Evolutionary conservation across 2,888 invertebrate species (phyloP), one percentile per base, ranked within the genome.

Genomic region (Allophyes oxyacanthae): DNA sequence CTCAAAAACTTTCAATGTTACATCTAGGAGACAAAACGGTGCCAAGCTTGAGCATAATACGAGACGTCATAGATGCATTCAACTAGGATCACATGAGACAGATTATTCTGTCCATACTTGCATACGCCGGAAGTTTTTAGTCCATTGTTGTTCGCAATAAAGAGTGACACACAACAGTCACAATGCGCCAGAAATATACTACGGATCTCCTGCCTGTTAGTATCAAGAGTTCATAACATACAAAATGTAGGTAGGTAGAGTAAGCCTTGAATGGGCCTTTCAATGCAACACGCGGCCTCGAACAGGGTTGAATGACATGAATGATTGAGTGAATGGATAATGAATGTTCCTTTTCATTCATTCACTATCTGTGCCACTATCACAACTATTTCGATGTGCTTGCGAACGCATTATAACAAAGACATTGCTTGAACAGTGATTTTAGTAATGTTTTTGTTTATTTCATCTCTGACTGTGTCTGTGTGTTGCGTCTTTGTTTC

Each of bases 241-340:
- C 40, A 60, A 69, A 65, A 60, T 65, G 75, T 28, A 28, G 20
- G 20, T 20, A 20, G 20, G 28, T 72, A 68, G n/a, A n/a, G 42
- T 71, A 69, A 79, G 69, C 83, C 81, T 81, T 87, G 84, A 87
- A 87, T 85, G 83, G 77, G 76, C 76, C 81, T 85, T 86, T 83
- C 79, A 82, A 78, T 81, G 79, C 78, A 80, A 61, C 72, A 69
- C 70, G 73, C 56, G 78, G 76, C 80, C 81, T 77, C 81, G 74
- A 63, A 64, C 46, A 57, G 78, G 77, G 79, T 72, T 84, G 84
- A 85, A 84, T 83, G 85, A 83, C 81, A 81, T 67, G 74, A 75
- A 80, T 78, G 76, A 75, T 74, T 69, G 64, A 69, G 57, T 46
- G 79, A 78, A 78, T 77, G 77, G 67, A 73, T 71, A 72, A 67